Conservation (phyloP, 2,797 vertebrate genomes). For the Tamandua tetradactyla region DNA sequence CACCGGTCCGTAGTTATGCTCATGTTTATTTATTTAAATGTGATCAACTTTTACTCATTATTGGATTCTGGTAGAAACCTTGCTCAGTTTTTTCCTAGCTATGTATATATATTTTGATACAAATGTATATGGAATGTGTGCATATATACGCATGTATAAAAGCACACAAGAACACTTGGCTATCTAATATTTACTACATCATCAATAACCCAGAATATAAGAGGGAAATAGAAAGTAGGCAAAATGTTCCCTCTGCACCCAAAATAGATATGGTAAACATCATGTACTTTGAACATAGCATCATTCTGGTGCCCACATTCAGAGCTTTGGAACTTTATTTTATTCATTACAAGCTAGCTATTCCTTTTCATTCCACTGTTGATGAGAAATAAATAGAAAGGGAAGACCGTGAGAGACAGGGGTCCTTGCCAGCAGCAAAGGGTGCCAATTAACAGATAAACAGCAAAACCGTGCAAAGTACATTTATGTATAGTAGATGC, state of each 20-base stretch:
- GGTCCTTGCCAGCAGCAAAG: not conserved
- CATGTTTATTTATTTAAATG: not conserved
- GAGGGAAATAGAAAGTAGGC: constrained; percentile 13
- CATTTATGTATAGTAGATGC: not conserved
- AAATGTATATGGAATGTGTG: not conserved
- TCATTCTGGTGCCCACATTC: not conserved
- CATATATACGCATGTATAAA: not conserved
- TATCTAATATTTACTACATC: not conserved
- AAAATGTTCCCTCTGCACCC: constrained; percentile 46
- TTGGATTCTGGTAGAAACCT: not conserved
- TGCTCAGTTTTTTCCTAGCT: not conserved
- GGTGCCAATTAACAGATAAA: not conserved
- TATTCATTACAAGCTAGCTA: not conserved
- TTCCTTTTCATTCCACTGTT: constrained; percentile 13
- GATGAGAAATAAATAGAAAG: constrained; percentile 39
- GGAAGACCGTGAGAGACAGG: not conserved
- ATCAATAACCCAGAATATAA: constrained; percentile 31
- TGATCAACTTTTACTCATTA: not conserved
- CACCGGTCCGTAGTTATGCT: not conserved
- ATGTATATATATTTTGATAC: not conserved
- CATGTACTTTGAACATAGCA: not conserved
- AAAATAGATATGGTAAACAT: not conserved
- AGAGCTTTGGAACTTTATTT: constrained; percentile 4
- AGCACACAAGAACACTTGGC: not conserved
- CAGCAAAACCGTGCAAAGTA: not conserved